Evolutionary conservation across 2,797 vertebrate genomes (phyloP), one percentile per base, ranked within the genome.

Genomic region (Anabas testudineus): DNA sequence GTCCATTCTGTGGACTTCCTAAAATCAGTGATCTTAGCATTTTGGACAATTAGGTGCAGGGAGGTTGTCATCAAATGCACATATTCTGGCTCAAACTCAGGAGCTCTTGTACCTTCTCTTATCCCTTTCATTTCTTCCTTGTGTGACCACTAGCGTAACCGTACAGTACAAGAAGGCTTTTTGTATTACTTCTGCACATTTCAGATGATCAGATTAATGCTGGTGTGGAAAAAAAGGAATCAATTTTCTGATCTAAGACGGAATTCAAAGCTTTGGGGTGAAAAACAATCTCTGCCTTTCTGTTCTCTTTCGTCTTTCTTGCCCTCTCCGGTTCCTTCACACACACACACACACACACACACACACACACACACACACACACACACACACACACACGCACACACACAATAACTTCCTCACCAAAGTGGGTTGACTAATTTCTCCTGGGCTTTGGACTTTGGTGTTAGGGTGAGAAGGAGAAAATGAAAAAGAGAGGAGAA

Each of bases 341-440:
- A 60, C 73, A 60, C 68, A 65, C 39, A n/a, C n/a, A n/a, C n/a
- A n/a, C n/a, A n/a, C n/a, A n/a, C n/a, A n/a, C n/a, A n/a, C n/a
- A n/a, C n/a, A n/a, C n/a, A n/a, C n/a, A n/a, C n/a, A n/a, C n/a
- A n/a, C n/a, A n/a, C n/a, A n/a, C n/a, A n/a, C n/a, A n/a, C n/a
- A n/a, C n/a, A n/a, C n/a, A n/a, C n/a, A n/a, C n/a, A n/a, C n/a
- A n/a, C n/a, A n/a, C n/a, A n/a, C n/a, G n/a, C n/a, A n/a, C n/a
- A n/a, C n/a, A n/a, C n/a, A n/a, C n/a, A 48, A 65, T 22, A 68
- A 43, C 66, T 82, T 69, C 72, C 67, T 77, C 81, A 67, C 69
- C 76, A 57, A 75, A 64, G 65, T 75, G 84, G 78, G 81, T 84
- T 88, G 90, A 89, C 90, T 93, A 93, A 94, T 94, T 94, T 94